Evolutionary conservation across 2,888 invertebrate species (phyloP).

Genomic region (Empis livida): DNA sequence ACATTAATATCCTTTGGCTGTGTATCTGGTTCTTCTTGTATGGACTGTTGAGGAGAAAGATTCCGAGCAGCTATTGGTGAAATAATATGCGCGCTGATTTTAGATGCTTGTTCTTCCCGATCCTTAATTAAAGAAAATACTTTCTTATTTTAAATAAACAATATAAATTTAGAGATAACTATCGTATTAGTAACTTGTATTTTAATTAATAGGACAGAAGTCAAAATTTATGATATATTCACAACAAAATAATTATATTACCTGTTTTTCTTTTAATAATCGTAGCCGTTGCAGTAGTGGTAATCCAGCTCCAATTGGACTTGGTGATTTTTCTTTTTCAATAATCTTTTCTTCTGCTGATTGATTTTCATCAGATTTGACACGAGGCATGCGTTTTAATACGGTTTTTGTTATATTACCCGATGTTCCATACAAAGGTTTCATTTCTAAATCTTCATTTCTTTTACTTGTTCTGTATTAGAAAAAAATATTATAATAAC

Average conservation of each 20-base stretch:
- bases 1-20: too few species aligned
- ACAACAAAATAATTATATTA: constrained; percentile 26
- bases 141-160: constrained; percentile 1
- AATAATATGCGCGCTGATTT: constrained; percentile 33
- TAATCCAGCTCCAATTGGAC: constrained; percentile 72
- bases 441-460: constrained; percentile 56
- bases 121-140: constrained; percentile 25
- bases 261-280: constrained; percentile 74
- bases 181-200: too few species aligned
- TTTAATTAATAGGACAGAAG: too few species aligned
- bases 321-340: constrained; percentile 47
- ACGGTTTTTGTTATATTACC: constrained; percentile 40
- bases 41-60: constrained; percentile 41
- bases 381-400: constrained; percentile 59
- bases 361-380: constrained; percentile 58
- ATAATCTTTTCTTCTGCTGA: constrained; percentile 33
- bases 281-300: constrained; percentile 66
- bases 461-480: constrained; percentile 18
- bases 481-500: neutral
- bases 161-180: too few species aligned
- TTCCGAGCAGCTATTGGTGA: constrained; percentile 47
- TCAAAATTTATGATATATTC: too few species aligned
- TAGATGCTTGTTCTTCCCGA: constrained; percentile 41
- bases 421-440: constrained; percentile 41
- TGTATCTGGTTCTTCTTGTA: constrained; percentile 37